Evolutionary conservation across 2,113 vertebrate genomes (phyloP).

Genomic region (Urocolius indicus): DNA sequence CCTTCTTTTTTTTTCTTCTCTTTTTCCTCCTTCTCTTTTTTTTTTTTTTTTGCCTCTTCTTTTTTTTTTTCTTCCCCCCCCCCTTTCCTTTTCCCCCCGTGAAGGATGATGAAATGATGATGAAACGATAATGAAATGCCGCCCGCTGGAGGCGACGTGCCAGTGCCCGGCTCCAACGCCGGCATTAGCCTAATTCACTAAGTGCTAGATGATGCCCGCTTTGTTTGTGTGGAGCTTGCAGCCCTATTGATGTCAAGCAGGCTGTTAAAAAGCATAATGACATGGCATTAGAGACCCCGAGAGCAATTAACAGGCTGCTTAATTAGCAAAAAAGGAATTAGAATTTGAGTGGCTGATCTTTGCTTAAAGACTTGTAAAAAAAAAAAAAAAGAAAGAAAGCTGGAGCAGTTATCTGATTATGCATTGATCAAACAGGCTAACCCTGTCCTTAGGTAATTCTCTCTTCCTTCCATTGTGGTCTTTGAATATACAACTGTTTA

Average conservation of each 20-base stretch:
- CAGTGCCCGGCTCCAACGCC: conserved; percentile 58
- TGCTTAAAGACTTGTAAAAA: conserved; percentile 80
- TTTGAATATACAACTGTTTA: conserved; percentile 81
- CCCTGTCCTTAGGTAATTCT: conserved; percentile 80
- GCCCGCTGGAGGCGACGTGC: conserved; percentile 68
- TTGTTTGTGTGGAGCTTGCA: conserved; percentile 81
- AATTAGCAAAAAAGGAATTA: conserved; percentile 90
- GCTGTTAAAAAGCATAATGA: conserved; percentile 87
- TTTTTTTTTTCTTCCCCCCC: not conserved
- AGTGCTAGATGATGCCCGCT: conserved; percentile 80
- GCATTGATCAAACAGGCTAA: conserved; percentile 81
- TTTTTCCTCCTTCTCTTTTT: too few relatives aligned
- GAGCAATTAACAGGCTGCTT: conserved; percentile 97
- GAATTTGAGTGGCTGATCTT: conserved; percentile 88
- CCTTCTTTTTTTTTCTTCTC: not conserved
- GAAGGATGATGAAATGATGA: conserved; percentile 60
- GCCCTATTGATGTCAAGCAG: conserved; percentile 85
- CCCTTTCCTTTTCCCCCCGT: not conserved
- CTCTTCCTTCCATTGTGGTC: conserved; percentile 65
- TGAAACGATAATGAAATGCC: conserved; percentile 65
- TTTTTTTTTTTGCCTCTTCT: not conserved
- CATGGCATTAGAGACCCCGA: conserved; percentile 86
- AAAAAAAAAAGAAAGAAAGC: too few relatives aligned
- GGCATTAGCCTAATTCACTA: conserved; percentile 74
- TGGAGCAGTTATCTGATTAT: conserved; percentile 83